Percentiles rank a stretch among this genome's conserved stretches.
These are phyloP conservation scores for Oscheius sp. DNA, from an alignment of 2,888 invertebrate genomes.

Conservation along the genomic window DNA sequence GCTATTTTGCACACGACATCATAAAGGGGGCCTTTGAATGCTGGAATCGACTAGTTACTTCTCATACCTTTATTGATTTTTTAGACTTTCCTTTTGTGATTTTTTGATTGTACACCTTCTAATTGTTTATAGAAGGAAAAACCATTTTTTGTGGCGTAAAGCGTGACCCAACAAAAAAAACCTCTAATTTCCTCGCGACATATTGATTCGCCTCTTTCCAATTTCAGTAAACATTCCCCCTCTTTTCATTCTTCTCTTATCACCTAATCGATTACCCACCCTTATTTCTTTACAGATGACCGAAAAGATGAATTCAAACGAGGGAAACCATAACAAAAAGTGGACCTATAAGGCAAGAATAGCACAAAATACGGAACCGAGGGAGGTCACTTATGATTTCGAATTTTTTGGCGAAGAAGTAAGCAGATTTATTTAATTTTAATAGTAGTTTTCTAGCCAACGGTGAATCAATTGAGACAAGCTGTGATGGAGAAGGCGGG, in stretches of 20 bases:
- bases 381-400: constrained; percentile 7
- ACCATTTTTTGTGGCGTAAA: too few relatives aligned
- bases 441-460: constrained; percentile 1
- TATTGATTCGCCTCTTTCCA: too few relatives aligned
- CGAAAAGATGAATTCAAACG: not conserved
- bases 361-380: not conserved
- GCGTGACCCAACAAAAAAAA: too few relatives aligned
- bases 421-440: not conserved
- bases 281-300: constrained; percentile 5
- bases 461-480: constrained; percentile 3
- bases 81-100: too few relatives aligned
- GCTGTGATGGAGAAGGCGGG: constrained; percentile 7
- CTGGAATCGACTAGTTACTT: too few relatives aligned
- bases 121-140: too few relatives aligned
- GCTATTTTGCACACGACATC: too few relatives aligned
- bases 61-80: too few relatives aligned
- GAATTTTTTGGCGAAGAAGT: not conserved
- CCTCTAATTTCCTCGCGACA: too few relatives aligned
- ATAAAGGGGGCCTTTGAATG: too few relatives aligned
- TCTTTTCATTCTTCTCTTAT: not conserved
- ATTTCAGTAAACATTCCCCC: too few relatives aligned
- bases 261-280: not conserved
- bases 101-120: too few relatives aligned
- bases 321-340: not conserved
- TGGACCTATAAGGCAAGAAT: constrained; percentile 17